Evolutionary conservation across 2,797 vertebrate species (phyloP).

Genomic region (Threskiornis aethiopicus): DNA sequence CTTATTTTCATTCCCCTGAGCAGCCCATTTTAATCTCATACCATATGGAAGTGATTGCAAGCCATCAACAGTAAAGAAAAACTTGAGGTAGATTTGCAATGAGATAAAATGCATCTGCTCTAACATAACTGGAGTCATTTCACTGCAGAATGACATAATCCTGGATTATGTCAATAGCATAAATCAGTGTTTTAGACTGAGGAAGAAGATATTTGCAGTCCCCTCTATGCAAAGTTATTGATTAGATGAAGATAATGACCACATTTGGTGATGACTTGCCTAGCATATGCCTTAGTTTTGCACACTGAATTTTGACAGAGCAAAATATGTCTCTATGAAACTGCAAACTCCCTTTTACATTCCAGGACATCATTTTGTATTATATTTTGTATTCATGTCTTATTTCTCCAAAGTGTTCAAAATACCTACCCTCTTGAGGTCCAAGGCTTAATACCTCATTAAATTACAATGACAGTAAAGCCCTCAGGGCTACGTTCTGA

Average conservation of each 20-base stretch:
- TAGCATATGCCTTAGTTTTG: background rate
- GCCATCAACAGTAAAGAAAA: slow-evolving; percentile 2
- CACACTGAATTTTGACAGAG: background rate
- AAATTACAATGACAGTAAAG: background rate
- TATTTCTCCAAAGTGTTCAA: background rate
- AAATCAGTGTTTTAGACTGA: background rate
- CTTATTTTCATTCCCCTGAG: slow-evolving; percentile 43
- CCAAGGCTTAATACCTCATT: background rate
- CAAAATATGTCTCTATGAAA: background rate
- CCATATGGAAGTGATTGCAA: slow-evolving; percentile 54
- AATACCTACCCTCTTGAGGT: background rate
- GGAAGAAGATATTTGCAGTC: background rate
- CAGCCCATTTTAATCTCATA: slow-evolving; percentile 25
- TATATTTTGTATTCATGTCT: background rate
- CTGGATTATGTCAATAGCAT: background rate
- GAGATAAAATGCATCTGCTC: background rate
- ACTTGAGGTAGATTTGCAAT: slow-evolving; percentile 12
- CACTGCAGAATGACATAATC: slow-evolving; percentile 2
- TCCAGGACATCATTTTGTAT: background rate
- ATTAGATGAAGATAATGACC: background rate
- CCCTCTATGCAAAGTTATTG: background rate
- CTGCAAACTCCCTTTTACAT: background rate
- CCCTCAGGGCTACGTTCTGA: background rate
- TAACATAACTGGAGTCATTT: background rate
- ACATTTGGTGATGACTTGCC: background rate